phyloP scores from a whole-genome alignment of 2,113 vertebrate species.

The Seriola quinqueradiata region DNA sequence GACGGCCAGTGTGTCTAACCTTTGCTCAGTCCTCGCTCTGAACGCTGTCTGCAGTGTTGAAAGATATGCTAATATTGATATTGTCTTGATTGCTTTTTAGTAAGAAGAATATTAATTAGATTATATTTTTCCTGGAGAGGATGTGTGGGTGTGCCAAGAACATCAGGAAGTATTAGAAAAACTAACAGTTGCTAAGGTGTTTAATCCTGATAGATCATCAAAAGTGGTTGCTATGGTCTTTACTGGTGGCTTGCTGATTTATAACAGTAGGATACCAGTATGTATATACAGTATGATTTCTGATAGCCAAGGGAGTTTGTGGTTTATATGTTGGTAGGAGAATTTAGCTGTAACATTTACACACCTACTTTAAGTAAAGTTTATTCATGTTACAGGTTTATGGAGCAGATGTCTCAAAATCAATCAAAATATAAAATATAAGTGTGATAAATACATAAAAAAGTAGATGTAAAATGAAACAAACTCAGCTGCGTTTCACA shows the following conservation, averaged over 20 bases:
- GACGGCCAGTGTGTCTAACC: constrained; percentile 1
- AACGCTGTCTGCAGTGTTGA: not conserved
- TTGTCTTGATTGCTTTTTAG: not conserved
- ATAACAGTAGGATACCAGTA: no score
- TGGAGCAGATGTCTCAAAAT: not conserved
- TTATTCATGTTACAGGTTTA: not conserved
- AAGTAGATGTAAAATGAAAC: not conserved
- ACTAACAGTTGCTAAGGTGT: not conserved
- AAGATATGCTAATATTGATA: not conserved
- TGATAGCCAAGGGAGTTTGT: no score
- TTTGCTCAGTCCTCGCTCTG: not conserved
- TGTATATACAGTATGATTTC: no score
- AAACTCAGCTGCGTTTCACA: not conserved
- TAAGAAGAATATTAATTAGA: not conserved
- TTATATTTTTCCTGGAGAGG: not conserved
- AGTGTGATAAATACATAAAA: not conserved
- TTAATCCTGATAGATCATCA: not conserved
- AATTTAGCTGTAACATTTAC: not conserved
- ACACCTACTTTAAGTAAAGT: no score
- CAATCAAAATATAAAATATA: no score
- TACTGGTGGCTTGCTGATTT: no score
- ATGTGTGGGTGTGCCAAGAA: not conserved
- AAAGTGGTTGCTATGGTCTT: not conserved
- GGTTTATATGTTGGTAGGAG: not conserved
- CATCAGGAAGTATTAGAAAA: not conserved